Evolutionary conservation across 92 coral and sea anemone genomes (phyloP), one percentile per base, ranked within the genome.

Genomic region (Epizoanthus ramosus): DNA sequence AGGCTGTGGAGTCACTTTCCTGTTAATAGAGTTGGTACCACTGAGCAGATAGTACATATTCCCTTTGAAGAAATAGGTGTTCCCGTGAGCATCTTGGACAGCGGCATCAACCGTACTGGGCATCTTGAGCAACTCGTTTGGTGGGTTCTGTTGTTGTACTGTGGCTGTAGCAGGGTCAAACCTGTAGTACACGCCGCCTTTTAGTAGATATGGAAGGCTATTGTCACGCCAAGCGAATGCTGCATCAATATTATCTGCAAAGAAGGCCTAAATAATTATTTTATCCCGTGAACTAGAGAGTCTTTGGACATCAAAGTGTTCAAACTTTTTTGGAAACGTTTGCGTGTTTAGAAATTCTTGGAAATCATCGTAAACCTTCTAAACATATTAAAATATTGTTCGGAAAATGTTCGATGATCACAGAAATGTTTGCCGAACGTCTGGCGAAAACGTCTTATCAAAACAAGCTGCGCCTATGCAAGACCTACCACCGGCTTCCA

Each of bases 231-330:
- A 71, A 13, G 39, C 31, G 18, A 71, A 71, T 10, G 75, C 75
- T 71, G 75, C 75, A 47, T 71, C 75, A 21, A 71, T 71, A 71
- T 22, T 24, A 39, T 71, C 75, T 71, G 56, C 50, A 47, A 67
- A 2, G 35, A 41, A 24, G 18, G 43, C 43, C 43, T 37, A 37
- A 37, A 37, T 37, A 3, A 37, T 37, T 37, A 37, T 37, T 37
- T 37, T 37, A 6, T 37, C 43, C 0, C 5, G 43, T 37, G 43
- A 37, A 37, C 43, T 37, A 3, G 43, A 37, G 43, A 37, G 43
- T 37, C 43, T 3, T 37, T 6, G 43, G 43, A 37, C 43, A 37
- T 37, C 43, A 3, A 37, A 3, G 43, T 37, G 43, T 37, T 37
- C 43, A 37, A 37, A 37, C 43, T 0, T 37, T 25, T 25, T 25